A percentile compares a stretch with the other conserved stretches of the same genome.
These are phyloP conservation scores for Saguinus midas DNA, from an alignment of 2,113 vertebrate genomes.

Conservation along the genomic window DNA sequence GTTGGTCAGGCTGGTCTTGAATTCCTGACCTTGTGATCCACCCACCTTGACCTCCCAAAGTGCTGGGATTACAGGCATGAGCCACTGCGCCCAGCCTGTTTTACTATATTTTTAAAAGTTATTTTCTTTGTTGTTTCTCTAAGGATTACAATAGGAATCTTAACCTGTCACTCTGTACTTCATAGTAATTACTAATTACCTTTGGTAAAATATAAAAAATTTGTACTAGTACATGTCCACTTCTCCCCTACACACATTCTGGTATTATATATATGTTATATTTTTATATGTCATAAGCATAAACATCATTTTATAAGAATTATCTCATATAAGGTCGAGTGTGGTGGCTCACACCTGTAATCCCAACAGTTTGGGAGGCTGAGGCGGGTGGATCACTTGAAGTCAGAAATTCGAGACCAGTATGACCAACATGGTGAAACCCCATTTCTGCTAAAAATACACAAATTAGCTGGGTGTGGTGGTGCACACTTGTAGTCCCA, in stretches of 20 bases:
- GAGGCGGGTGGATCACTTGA: too few relatives aligned
- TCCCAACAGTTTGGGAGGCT: too few relatives aligned
- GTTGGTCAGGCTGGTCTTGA: too few relatives aligned
- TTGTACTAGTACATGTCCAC: background rate
- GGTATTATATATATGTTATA: background rate
- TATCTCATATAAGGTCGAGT: background rate
- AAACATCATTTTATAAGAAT: background rate
- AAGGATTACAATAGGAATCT: background rate
- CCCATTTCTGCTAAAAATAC: too few relatives aligned
- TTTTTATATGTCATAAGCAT: background rate
- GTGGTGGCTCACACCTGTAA: too few relatives aligned
- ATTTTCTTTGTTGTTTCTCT: background rate
- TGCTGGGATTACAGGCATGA: too few relatives aligned
- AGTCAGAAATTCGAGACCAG: too few relatives aligned
- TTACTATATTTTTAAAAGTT: background rate
- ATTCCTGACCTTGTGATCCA: too few relatives aligned
- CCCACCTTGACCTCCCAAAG: too few relatives aligned
- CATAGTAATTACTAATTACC: background rate
- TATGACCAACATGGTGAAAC: too few relatives aligned
- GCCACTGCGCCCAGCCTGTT: background rate
- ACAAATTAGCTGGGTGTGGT: too few relatives aligned
- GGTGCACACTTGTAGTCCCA: too few relatives aligned
- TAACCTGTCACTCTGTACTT: background rate
- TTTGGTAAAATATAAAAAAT: background rate
- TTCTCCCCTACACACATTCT: background rate